A percentile compares a stretch with the other conserved stretches of the same genome.
Conservation (phyloP, 2,113 vertebrate genomes). For the Pollachius pollachius region DNA sequence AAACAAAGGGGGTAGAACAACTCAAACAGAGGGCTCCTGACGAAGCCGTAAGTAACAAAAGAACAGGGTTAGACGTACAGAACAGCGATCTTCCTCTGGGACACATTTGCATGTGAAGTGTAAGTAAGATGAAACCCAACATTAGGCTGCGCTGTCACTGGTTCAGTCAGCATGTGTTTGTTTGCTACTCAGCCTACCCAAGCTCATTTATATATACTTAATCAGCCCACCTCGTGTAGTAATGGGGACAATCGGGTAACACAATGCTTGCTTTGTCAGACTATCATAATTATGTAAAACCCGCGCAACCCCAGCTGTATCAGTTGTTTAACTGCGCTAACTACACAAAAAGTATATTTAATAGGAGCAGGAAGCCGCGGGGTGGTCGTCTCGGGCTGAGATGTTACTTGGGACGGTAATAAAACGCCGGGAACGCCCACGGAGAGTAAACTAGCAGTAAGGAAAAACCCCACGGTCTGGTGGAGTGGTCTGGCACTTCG, state of each 20-base stretch:
- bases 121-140: slow-evolving; percentile 61
- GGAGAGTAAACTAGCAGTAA: slow-evolving; percentile 3
- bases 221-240: no score
- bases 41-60: slow-evolving; percentile 78
- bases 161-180: background rate
- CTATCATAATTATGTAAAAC: no score
- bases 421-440: slow-evolving; percentile 58
- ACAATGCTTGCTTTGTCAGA: no score
- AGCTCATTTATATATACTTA: no score
- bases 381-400: background rate
- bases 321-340: no score
- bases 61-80: slow-evolving; percentile 69
- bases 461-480: slow-evolving; percentile 12
- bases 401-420: background rate
- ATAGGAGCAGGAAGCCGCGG: slow-evolving; percentile 46
- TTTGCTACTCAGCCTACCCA: background rate
- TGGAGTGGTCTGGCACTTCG: slow-evolving; percentile 62
- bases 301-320: no score
- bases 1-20: slow-evolving; percentile 47
- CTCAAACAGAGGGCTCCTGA: slow-evolving; percentile 44
- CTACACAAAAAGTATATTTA: no score
- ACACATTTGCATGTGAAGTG: slow-evolving; percentile 72
- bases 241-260: no score
- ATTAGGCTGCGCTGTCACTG: slow-evolving; percentile 5
- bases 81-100: slow-evolving; percentile 59